These are phyloP conservation scores for Chloroceryle amazona DNA, from an alignment of 2,797 vertebrate genomes.

Conservation along the genomic window DNA sequence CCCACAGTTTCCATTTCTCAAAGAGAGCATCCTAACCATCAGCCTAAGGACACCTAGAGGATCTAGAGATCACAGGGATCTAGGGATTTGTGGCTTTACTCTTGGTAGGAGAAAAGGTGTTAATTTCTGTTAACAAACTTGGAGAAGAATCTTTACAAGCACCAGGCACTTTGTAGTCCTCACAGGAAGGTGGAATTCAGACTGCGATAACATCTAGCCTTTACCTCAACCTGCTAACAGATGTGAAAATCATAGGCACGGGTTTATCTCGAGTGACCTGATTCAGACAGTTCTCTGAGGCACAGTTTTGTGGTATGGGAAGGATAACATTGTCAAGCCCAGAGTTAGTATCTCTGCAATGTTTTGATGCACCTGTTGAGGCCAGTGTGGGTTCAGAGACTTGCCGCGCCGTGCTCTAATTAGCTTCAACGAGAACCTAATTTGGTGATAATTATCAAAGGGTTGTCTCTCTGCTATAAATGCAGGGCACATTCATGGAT, in stretches of 20 bases:
- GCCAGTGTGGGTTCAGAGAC: neutral
- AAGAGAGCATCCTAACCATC: accelerated
- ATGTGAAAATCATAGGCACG: neutral
- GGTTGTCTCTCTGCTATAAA: neutral
- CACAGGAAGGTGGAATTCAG: neutral
- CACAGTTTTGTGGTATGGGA: neutral
- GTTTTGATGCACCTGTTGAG: neutral
- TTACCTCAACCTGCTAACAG: neutral
- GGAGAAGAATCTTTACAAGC: neutral
- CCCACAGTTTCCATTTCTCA: neutral
- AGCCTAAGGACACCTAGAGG: neutral
- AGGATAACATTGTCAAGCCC: neutral
- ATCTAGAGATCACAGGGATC: neutral
- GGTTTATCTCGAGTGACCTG: neutral
- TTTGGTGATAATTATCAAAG: neutral
- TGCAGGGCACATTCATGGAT: neutral
- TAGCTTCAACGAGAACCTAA: neutral
- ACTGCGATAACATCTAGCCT: neutral
- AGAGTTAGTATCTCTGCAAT: neutral
- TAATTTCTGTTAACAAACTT: neutral
- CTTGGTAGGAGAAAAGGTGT: neutral
- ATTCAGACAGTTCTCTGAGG: neutral
- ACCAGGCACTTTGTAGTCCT: neutral
- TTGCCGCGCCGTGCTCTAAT: neutral
- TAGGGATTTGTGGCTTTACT: neutral